Evolutionary conservation across 2,113 vertebrate species (phyloP).

Genomic region (Emydocephalus ijimae): DNA sequence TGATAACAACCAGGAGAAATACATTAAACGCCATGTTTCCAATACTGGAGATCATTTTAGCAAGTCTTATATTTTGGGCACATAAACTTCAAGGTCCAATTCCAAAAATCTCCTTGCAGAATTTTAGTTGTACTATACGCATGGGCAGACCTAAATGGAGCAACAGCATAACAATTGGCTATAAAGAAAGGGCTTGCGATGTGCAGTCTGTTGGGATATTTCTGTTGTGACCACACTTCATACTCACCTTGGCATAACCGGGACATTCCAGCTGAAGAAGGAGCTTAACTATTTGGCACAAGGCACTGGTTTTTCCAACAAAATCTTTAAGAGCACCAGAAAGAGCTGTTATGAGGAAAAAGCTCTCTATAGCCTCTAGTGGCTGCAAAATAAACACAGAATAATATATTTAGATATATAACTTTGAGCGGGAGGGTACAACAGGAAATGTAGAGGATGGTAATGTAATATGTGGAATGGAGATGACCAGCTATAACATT

Average conservation of each 20-base stretch:
- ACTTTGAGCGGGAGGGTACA: background rate
- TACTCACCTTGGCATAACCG: constrained; percentile 76
- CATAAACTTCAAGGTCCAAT: background rate
- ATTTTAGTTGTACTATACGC: background rate
- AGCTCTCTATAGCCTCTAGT: constrained; percentile 78
- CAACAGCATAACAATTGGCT: background rate
- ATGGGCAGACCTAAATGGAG: background rate
- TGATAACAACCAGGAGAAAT: background rate
- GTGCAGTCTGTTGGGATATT: background rate
- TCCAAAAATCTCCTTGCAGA: background rate
- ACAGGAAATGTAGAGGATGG: background rate
- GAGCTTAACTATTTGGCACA: constrained; percentile 76
- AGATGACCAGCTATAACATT: background rate
- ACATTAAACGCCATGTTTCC: background rate
- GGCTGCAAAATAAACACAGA: constrained; percentile 65
- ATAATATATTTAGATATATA: background rate
- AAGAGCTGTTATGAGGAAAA: constrained; percentile 67
- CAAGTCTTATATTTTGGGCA: background rate
- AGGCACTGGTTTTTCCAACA: constrained; percentile 56
- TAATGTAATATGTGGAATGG: background rate
- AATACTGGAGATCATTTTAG: background rate
- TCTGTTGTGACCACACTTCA: background rate
- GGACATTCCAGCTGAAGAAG: constrained; percentile 78
- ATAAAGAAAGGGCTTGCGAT: background rate
- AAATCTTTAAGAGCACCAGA: constrained; percentile 65